These are phyloP conservation scores for Dorcus hopei DNA, from an alignment of 2,888 invertebrate genomes.

Conservation along the genomic window DNA sequence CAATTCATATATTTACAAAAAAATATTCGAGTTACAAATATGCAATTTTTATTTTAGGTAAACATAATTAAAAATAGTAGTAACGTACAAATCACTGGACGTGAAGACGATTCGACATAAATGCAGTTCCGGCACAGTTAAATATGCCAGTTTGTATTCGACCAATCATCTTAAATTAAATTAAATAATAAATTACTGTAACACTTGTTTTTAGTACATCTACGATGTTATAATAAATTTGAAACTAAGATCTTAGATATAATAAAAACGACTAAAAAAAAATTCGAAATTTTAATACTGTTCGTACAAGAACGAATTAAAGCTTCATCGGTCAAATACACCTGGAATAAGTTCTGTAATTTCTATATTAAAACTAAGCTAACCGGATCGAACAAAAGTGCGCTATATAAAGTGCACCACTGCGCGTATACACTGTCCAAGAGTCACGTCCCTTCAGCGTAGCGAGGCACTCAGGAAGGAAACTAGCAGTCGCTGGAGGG, in stretches of 20 bases:
- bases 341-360: constrained; percentile 3
- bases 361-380: constrained; percentile 44
- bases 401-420: constrained; percentile 32
- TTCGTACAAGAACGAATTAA: not conserved
- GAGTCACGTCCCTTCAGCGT: constrained; percentile 47
- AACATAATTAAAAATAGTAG: constrained; percentile 37
- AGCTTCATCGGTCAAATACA: constrained; percentile 5
- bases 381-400: constrained; percentile 43
- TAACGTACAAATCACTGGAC: constrained; percentile 49
- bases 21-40: constrained; percentile 45
- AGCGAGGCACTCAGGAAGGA: constrained; percentile 51
- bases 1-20: constrained; percentile 51
- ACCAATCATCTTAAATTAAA: constrained; percentile 32
- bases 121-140: constrained; percentile 44
- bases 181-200: constrained; percentile 8
- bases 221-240: not conserved
- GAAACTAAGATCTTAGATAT: not conserved
- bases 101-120: constrained; percentile 45
- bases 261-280: not conserved
- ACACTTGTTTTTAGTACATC: not conserved
- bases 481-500: constrained; percentile 50
- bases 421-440: constrained; percentile 41
- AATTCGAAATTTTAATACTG: not conserved
- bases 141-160: constrained; percentile 15
- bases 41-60: constrained; percentile 31